Evolutionary conservation across 2,888 invertebrate genomes (phyloP).

Genomic region (Drosophila aldrichi): DNA sequence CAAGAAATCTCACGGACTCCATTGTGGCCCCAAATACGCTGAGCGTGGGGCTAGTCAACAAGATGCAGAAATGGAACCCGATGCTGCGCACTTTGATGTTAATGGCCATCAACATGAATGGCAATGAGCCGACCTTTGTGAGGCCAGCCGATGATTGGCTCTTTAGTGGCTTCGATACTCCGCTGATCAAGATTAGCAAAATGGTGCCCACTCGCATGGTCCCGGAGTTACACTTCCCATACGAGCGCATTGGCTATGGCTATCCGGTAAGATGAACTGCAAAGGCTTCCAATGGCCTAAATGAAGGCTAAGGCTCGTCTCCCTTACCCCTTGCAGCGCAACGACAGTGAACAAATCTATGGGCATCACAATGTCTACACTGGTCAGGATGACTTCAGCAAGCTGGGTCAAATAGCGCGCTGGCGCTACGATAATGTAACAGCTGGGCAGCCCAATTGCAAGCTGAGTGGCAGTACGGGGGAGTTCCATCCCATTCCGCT

Average conservation of each 20-base stretch:
- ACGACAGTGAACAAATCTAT: conserved; percentile 87
- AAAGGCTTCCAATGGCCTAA: neutral
- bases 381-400: conserved; percentile 87
- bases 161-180: conserved; percentile 92
- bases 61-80: conserved; percentile 58
- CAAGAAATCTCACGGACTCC: conserved; percentile 57
- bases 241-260: conserved; percentile 94
- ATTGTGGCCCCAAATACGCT: conserved; percentile 69
- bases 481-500: conserved; percentile 91
- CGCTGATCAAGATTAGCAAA: conserved; percentile 86
- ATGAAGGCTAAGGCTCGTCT: no score
- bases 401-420: conserved; percentile 89
- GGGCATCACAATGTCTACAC: conserved; percentile 90
- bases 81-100: conserved; percentile 85
- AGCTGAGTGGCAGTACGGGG: conserved; percentile 90
- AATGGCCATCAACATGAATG: conserved; percentile 86
- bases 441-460: conserved; percentile 86
- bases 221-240: conserved; percentile 86
- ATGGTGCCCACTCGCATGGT: conserved; percentile 87
- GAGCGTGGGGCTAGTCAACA: conserved; percentile 64
- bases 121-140: conserved; percentile 87
- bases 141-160: conserved; percentile 89
- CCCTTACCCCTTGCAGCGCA: conserved; percentile 88
- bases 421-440: conserved; percentile 90
- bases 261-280: conserved; percentile 86